Conservation (phyloP, 2,888 invertebrate species). For the Drosophila algonquin region DNA sequence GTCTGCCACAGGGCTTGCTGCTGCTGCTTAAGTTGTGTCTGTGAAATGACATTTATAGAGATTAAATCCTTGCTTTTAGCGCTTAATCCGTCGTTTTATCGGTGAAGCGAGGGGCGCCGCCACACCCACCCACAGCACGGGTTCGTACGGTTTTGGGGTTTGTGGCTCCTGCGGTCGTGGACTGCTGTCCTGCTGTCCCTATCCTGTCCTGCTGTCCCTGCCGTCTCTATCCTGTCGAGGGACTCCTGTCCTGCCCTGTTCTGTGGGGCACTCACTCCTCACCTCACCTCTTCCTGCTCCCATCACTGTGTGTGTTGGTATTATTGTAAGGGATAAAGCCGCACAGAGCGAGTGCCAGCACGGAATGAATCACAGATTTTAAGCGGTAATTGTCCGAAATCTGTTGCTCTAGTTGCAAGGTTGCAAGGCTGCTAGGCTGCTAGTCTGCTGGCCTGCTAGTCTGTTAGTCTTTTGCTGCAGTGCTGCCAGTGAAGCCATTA, state of each 20-base stretch:
- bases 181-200: slow-evolving; percentile 2
- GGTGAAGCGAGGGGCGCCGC: slow-evolving; percentile 28
- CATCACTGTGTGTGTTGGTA: slow-evolving; percentile 15
- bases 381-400: slow-evolving; percentile 48
- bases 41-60: slow-evolving; percentile 63
- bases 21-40: slow-evolving; percentile 43
- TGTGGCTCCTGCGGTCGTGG: slow-evolving; percentile 10
- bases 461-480: slow-evolving; percentile 4
- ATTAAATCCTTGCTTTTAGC: slow-evolving; percentile 72
- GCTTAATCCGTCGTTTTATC: slow-evolving; percentile 74
- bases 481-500: slow-evolving; percentile 62
- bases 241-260: slow-evolving; percentile 22
- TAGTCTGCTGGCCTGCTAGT: no score
- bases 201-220: slow-evolving; percentile 6
- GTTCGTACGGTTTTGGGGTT: slow-evolving; percentile 24
- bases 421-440: slow-evolving; percentile 41
- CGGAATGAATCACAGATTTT: slow-evolving; percentile 53
- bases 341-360: slow-evolving; percentile 41
- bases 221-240: background rate
- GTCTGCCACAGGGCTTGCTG: slow-evolving; percentile 11
- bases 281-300: background rate
- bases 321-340: slow-evolving; percentile 57
- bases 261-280: background rate
- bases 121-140: slow-evolving; percentile 11
- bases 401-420: slow-evolving; percentile 23